Evolutionary conservation across 1,140 invertebrate genomes (phyloP).

Genomic region (Globodera ellingtonae): DNA sequence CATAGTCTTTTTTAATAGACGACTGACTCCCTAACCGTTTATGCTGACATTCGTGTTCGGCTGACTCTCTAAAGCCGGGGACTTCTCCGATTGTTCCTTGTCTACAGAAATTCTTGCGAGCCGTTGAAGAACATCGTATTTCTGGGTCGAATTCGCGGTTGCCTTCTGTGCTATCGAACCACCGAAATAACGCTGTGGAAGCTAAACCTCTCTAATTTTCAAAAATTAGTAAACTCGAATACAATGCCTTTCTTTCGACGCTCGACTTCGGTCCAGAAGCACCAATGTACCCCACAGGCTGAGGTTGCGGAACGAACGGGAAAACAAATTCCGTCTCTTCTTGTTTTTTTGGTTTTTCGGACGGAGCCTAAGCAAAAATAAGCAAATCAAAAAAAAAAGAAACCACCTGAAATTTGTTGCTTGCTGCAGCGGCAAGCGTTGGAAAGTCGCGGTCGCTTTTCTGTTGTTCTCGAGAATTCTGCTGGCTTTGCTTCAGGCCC

Average conservation of each 20-base stretch:
- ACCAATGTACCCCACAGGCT: constrained; percentile 43
- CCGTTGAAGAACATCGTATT: constrained; percentile 42
- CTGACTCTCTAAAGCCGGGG: background rate
- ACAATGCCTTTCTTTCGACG: constrained; percentile 35
- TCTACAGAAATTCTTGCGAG: constrained; percentile 40
- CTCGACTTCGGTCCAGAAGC: constrained; percentile 34
- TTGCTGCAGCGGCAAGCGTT: constrained; percentile 45
- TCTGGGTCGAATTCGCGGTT: constrained; percentile 10
- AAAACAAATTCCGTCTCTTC: constrained; percentile 10
- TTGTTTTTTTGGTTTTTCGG: constrained; percentile 4
- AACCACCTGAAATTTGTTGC: constrained; percentile 23
- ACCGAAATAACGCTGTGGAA: constrained; percentile 49
- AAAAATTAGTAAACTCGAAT: too few species aligned
- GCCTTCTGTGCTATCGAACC: constrained; percentile 12
- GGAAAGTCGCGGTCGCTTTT: constrained; percentile 56
- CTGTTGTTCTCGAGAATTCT: constrained; percentile 18
- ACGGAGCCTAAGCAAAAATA: constrained; percentile 14
- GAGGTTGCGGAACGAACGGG: constrained; percentile 20
- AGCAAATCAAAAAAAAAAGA: background rate
- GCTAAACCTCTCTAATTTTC: too few species aligned
- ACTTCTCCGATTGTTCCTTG: constrained; percentile 15
- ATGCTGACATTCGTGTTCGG: background rate
- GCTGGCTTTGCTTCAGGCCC: constrained; percentile 26
- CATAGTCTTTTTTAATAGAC: too few species aligned
- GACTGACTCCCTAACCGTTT: background rate